A percentile compares a stretch with the other conserved stretches of the same genome.
Conservation (phyloP, 1,140 invertebrate genomes). For the Lysiphlebus fabarum region DNA sequence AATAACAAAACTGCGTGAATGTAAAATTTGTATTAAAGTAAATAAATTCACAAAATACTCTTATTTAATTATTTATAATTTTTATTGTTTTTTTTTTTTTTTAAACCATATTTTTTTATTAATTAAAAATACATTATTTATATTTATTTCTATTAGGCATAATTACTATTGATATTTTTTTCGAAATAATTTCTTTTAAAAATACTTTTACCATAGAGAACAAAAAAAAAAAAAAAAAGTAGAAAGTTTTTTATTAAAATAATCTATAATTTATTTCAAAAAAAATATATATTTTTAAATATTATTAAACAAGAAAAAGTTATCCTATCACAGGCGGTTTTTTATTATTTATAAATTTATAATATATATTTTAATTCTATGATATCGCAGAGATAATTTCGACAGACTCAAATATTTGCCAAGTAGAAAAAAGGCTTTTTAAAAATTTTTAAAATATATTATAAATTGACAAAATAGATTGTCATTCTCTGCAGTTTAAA, state of each 20-base stretch:
- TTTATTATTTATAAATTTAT: background rate
- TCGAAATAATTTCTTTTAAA: background rate
- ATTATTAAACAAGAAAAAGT: background rate
- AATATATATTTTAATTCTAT: background rate
- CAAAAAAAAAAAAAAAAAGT: too few species aligned
- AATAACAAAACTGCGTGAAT: constrained; percentile 43
- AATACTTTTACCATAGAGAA: background rate
- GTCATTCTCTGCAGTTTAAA: background rate
- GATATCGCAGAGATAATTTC: background rate
- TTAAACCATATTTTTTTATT: background rate
- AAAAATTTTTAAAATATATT: background rate
- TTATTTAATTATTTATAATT: constrained; percentile 34
- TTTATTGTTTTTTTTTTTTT: too few species aligned
- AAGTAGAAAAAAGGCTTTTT: constrained; percentile 3
- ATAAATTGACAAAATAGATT: constrained; percentile 13
- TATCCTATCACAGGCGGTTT: constrained; percentile 3
- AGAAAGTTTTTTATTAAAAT: too few species aligned
- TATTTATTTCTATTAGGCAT: background rate
- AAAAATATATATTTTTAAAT: background rate
- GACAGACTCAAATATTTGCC: constrained; percentile 2
- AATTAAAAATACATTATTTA: background rate
- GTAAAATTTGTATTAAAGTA: constrained; percentile 52
- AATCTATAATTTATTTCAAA: too few species aligned
- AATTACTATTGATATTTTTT: too few species aligned
- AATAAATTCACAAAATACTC: constrained; percentile 51